Evolutionary conservation across 2,888 invertebrate genomes (phyloP).

Genomic region (Dryomyza anilis): DNA sequence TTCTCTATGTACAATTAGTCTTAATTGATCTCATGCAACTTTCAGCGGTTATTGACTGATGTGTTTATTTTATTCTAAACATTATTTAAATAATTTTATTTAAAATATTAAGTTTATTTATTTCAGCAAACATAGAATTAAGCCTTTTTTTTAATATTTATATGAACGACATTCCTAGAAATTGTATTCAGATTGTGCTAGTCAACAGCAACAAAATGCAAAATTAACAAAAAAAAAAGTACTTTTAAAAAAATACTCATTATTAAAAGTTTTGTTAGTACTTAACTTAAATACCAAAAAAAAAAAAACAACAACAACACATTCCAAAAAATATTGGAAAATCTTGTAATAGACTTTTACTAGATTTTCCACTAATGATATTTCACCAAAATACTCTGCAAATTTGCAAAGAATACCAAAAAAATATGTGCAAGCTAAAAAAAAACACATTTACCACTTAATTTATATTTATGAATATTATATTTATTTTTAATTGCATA

Average conservation of each 20-base stretch:
- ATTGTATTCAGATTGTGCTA: slow-evolving; percentile 18
- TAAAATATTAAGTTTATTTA: too few relatives aligned
- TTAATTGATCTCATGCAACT: too few relatives aligned
- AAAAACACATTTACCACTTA: slow-evolving; percentile 15
- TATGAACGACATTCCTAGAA: slow-evolving; percentile 4
- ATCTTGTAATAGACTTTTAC: background rate
- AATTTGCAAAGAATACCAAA: background rate
- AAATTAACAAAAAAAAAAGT: background rate
- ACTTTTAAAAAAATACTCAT: background rate
- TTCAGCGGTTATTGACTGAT: too few relatives aligned
- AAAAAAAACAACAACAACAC: background rate
- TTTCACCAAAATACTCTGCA: slow-evolving; percentile 1
- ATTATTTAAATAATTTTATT: too few relatives aligned
- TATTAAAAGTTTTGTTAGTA: slow-evolving; percentile 5
- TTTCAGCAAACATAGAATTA: background rate
- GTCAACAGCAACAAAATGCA: slow-evolving; percentile 12
- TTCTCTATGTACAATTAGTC: too few relatives aligned
- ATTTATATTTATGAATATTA: slow-evolving; percentile 42
- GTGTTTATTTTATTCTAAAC: too few relatives aligned
- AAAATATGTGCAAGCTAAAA: slow-evolving; percentile 1
- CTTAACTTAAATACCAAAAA: slow-evolving; percentile 8
- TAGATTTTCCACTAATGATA: background rate
- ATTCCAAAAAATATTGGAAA: slow-evolving; percentile 3
- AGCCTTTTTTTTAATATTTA: background rate
- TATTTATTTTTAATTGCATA: slow-evolving; percentile 37